phyloP scores from a whole-genome alignment of 1,140 invertebrate species.

The Lanistes nyassanus region DNA sequence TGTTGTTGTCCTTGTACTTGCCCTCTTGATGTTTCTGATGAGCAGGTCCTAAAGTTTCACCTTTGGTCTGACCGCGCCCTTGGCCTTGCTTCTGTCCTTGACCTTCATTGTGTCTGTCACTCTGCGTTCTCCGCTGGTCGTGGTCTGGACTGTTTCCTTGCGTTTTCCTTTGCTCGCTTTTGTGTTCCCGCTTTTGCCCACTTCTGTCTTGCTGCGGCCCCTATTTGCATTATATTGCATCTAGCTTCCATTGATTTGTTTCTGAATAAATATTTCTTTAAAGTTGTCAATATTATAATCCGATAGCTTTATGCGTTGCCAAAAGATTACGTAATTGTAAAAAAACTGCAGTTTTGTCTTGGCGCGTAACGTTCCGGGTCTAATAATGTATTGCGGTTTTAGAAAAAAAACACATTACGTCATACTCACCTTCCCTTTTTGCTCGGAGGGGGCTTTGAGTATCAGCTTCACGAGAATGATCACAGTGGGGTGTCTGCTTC shows the following conservation, averaged over 20 bases:
- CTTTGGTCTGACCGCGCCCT: constrained; percentile 21
- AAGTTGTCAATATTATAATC: neutral
- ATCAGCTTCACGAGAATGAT: constrained; percentile 48
- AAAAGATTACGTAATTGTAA: neutral
- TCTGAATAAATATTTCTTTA: no score
- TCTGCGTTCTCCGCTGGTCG: neutral
- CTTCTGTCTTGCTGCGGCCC: no score
- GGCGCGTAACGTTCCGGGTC: no score
- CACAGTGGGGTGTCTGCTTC: constrained; percentile 43
- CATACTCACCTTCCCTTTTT: no score
- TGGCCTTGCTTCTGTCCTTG: constrained; percentile 18
- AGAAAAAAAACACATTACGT: no score
- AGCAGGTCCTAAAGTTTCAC: no score
- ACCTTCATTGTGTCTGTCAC: neutral
- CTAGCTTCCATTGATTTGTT: no score
- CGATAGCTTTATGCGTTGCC: neutral
- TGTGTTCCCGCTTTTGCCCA: neutral
- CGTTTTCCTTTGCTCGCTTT: neutral
- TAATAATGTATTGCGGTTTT: no score
- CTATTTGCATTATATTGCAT: no score
- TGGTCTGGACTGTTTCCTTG: neutral
- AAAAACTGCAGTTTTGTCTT: neutral
- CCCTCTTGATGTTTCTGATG: no score
- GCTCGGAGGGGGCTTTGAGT: constrained; percentile 28
- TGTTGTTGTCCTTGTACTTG: no score